These are phyloP conservation scores for Dasyurus viverrinus DNA, from an alignment of 2,113 vertebrate species.

Conservation along the genomic window DNA sequence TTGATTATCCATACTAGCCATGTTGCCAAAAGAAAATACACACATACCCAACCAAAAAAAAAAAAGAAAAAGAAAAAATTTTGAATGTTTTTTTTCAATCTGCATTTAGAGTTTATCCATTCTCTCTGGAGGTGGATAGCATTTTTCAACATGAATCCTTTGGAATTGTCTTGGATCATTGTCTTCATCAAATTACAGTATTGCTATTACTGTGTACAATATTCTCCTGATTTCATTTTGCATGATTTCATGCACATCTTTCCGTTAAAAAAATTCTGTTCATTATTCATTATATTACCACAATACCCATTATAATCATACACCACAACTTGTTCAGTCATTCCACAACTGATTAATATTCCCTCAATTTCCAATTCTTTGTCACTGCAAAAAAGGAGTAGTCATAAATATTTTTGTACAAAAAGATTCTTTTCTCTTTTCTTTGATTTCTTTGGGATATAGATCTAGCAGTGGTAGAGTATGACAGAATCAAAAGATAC, in stretches of 20 bases:
- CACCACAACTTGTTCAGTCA: neutral
- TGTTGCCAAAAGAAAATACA: neutral
- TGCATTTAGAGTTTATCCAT: no score
- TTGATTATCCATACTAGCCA: neutral
- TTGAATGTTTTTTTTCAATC: no score
- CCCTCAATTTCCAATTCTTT: no score
- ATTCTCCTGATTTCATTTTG: neutral
- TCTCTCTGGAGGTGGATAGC: no score
- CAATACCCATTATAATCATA: neutral
- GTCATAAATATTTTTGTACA: neutral
- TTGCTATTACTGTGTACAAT: no score
- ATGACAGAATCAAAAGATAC: neutral
- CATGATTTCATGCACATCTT: neutral
- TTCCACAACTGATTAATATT: no score
- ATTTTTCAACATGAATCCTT: no score
- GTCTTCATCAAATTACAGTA: no score
- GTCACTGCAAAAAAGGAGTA: neutral
- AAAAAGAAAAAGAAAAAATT: no score
- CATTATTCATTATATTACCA: neutral
- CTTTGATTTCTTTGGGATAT: no score
- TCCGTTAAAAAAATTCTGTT: neutral
- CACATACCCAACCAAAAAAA: neutral
- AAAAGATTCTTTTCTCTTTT: neutral
- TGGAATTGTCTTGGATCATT: no score
- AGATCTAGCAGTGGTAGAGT: neutral